Conservation (phyloP, 2,113 vertebrate genomes). For the Aplodontia rufa region DNA sequence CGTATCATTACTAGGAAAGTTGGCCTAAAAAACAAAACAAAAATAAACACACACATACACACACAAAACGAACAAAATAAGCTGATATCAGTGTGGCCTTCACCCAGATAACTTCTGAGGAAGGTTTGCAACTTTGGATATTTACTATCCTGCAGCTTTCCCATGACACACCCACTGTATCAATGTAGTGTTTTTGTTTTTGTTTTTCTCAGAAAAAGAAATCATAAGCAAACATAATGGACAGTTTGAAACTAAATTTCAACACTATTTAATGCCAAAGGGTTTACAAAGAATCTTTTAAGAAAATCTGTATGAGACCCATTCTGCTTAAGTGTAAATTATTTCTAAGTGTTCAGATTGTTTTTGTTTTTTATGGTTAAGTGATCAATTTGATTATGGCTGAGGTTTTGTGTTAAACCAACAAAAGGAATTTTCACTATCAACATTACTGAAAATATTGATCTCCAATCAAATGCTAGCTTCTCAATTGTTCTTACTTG, state of each 20-base stretch:
- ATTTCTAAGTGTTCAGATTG: not conserved
- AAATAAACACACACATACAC: not conserved
- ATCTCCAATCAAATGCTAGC: not conserved
- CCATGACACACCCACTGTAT: not conserved
- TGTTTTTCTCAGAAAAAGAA: not conserved
- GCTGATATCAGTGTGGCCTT: not conserved
- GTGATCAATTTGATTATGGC: not conserved
- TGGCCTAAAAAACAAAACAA: not conserved
- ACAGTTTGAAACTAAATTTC: conserved; percentile 12
- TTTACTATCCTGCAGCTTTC: not conserved
- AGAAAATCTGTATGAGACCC: not conserved
- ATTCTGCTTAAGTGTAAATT: not conserved
- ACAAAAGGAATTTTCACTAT: not conserved
- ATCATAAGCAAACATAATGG: not conserved
- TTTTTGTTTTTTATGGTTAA: not conserved
- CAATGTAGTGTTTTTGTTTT: not conserved
- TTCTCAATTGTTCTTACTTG: not conserved
- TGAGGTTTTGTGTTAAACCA: not conserved
- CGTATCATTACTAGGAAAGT: not conserved
- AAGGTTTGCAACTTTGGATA: not conserved
- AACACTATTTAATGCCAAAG: not conserved
- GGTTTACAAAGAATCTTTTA: not conserved
- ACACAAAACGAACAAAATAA: not conserved
- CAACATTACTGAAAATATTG: not conserved
- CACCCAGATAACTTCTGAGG: not conserved